Percentiles rank a stretch among this genome's conserved stretches.
Evolutionary conservation across 23 tunicate genomes (phyloP).

Genomic region (Phallusia fumigata): DNA sequence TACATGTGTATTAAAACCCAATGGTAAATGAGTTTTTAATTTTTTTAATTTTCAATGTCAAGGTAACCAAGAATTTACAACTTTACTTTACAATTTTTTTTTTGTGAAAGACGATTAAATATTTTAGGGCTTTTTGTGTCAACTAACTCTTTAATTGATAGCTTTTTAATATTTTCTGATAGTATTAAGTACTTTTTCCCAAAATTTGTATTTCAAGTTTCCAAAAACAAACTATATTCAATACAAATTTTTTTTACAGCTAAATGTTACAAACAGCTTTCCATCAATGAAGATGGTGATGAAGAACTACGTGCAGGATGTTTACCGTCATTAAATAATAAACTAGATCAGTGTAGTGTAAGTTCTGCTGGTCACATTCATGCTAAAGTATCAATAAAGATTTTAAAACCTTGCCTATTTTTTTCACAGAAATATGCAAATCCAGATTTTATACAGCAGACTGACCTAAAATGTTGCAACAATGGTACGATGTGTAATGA

Average conservation of each 20-base stretch:
- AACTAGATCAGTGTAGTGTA: constrained; percentile 80
- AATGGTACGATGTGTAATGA: constrained; percentile 75
- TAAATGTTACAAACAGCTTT: constrained; percentile 55
- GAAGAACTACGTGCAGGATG: constrained; percentile 71
- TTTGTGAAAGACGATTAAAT: background rate
- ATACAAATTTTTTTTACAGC: constrained; percentile 27
- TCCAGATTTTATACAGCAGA: constrained; percentile 36
- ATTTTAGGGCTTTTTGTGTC: background rate
- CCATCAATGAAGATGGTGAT: constrained; percentile 35
- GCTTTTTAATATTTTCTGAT: background rate
- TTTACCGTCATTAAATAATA: constrained; percentile 25
- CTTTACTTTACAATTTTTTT: too few relatives aligned
- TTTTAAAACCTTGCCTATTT: too few relatives aligned
- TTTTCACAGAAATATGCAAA: constrained; percentile 50
- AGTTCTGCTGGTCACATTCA: background rate
- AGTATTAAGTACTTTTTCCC: too few relatives aligned
- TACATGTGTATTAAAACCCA: constrained; percentile 47
- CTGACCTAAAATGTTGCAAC: constrained; percentile 62
- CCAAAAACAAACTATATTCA: too few relatives aligned
- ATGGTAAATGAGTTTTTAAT: constrained; percentile 26
- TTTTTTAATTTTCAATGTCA: too few relatives aligned
- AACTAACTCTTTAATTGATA: background rate
- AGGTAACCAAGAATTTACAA: background rate
- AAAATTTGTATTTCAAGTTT: background rate
- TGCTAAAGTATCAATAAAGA: background rate